phyloP scores from a whole-genome alignment of 2,888 invertebrate genomes.

The Gasteruption jaculator region DNA sequence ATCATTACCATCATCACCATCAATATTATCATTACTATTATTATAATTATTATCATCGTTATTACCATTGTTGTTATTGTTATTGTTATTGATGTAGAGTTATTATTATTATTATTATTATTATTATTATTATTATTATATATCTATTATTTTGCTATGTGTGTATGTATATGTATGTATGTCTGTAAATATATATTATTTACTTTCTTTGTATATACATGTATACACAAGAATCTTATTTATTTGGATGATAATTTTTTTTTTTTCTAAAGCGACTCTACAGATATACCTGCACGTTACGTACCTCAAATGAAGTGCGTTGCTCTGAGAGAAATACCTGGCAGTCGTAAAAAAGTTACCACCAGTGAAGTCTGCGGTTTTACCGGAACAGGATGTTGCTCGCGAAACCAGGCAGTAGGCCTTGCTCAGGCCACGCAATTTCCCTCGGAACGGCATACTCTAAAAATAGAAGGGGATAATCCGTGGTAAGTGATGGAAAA shows the following conservation, averaged over 20 bases:
- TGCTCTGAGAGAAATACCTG: constrained; percentile 36
- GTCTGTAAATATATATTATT: neutral
- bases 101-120: too few relatives aligned
- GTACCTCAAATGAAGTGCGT: constrained; percentile 40
- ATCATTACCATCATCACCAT: too few relatives aligned
- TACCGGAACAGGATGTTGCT: constrained; percentile 21
- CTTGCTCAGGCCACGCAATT: constrained; percentile 31
- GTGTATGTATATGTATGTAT: neutral
- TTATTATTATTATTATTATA: neutral
- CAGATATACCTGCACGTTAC: constrained; percentile 5
- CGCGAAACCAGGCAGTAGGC: constrained; percentile 27
- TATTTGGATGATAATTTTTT: too few relatives aligned
- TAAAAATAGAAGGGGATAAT: neutral
- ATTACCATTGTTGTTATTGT: too few relatives aligned
- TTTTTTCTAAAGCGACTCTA: too few relatives aligned
- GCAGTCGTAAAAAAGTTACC: constrained; percentile 23
- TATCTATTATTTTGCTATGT: neutral
- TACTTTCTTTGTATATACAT: too few relatives aligned
- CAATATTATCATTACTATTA: too few relatives aligned
- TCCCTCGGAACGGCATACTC: constrained; percentile 40
- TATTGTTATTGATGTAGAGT: too few relatives aligned
- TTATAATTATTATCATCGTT: too few relatives aligned
- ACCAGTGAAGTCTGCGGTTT: constrained; percentile 22
- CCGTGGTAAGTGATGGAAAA: neutral
- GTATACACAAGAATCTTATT: too few relatives aligned